phyloP scores from a whole-genome alignment of 1,140 invertebrate genomes.

The Leptinotarsa defecta region DNA sequence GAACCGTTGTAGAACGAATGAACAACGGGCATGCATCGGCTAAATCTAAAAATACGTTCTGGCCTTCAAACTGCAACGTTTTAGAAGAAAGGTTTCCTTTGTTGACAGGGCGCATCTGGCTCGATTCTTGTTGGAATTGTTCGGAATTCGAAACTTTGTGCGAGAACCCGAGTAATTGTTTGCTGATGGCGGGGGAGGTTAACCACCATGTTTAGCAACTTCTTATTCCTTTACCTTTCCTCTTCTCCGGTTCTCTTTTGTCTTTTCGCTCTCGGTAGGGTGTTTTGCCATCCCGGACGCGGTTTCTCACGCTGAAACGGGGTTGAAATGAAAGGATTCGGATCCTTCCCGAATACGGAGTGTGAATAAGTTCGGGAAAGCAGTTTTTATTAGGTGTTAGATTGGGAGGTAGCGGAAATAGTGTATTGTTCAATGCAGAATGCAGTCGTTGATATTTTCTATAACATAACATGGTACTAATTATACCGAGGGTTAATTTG shows the following conservation, averaged over 20 bases:
- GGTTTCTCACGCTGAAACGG: not conserved
- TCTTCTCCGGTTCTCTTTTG: slow-evolving; percentile 1
- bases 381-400: too few relatives aligned
- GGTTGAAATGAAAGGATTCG: not conserved
- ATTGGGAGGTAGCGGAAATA: too few relatives aligned
- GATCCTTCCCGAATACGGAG: not conserved
- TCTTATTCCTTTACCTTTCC: slow-evolving; percentile 26
- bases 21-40: not conserved
- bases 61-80: slow-evolving; percentile 6
- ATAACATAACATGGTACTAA: too few relatives aligned
- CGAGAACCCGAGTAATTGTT: slow-evolving; percentile 20
- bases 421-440: too few relatives aligned
- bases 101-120: slow-evolving; percentile 15
- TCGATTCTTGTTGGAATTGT: slow-evolving; percentile 20
- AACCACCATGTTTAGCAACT: slow-evolving; percentile 28
- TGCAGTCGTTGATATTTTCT: too few relatives aligned
- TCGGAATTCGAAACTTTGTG: slow-evolving; percentile 25
- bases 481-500: too few relatives aligned
- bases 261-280: not conserved
- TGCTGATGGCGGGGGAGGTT: slow-evolving; percentile 28
- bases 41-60: slow-evolving; percentile 14
- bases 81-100: slow-evolving; percentile 11
- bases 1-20: too few relatives aligned
- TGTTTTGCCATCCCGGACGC: not conserved
- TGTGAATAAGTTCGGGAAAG: not conserved